Evolutionary conservation across 2,797 vertebrate genomes (phyloP).

Genomic region (Emys orbicularis): DNA sequence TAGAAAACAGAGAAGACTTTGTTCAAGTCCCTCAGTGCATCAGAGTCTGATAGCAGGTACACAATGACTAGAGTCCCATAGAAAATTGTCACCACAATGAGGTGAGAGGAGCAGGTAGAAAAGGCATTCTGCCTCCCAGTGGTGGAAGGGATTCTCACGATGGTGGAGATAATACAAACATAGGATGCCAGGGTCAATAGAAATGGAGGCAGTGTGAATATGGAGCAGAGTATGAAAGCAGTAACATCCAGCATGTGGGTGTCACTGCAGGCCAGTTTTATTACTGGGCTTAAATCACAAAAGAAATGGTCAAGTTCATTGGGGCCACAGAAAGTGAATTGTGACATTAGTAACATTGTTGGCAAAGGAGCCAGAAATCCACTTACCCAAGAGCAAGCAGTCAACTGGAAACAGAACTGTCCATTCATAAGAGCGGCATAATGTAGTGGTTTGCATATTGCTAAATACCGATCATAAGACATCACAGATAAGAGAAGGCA

Average conservation of each 20-base stretch:
- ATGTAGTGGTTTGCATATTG: slow-evolving; percentile 46
- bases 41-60: slow-evolving; percentile 18
- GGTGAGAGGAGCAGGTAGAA: background rate
- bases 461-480: slow-evolving; percentile 57
- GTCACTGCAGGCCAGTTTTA: slow-evolving; percentile 33
- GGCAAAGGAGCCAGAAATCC: slow-evolving; percentile 33
- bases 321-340: slow-evolving; percentile 44
- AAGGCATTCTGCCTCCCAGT: background rate
- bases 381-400: slow-evolving; percentile 29
- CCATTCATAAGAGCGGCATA: background rate
- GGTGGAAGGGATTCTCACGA: background rate
- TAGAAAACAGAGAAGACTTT: slow-evolving; percentile 40
- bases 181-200: background rate
- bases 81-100: background rate
- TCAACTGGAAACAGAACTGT: slow-evolving; percentile 7
- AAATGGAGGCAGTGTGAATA: slow-evolving; percentile 19
- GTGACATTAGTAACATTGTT: slow-evolving; percentile 7
- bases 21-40: slow-evolving; percentile 29
- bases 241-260: background rate
- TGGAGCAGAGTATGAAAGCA: slow-evolving; percentile 3
- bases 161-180: slow-evolving; percentile 8
- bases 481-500: background rate
- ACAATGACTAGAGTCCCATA: slow-evolving; percentile 41
- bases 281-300: slow-evolving; percentile 44
- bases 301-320: slow-evolving; percentile 49